Conservation (phyloP, 2,113 vertebrate species). For the Tyrannus savana region DNA sequence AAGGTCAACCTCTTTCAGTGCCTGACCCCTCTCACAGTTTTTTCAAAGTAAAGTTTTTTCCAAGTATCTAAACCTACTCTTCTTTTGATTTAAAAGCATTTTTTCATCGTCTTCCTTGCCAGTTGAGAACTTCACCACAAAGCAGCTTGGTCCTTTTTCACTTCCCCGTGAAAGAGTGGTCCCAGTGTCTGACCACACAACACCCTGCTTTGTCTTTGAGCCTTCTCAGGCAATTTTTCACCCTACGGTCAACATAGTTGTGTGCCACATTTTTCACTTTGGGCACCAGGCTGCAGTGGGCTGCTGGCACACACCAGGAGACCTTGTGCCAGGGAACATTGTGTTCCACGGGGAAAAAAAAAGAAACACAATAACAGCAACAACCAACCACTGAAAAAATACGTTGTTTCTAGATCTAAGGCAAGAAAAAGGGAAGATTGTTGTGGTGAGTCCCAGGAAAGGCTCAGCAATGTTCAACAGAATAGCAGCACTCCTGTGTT, state of each 20-base stretch:
- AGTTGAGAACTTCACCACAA: neutral
- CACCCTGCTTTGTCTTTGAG: neutral
- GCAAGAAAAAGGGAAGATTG: neutral
- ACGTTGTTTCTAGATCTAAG: neutral
- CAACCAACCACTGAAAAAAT: neutral
- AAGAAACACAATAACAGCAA: neutral
- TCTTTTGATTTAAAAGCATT: neutral
- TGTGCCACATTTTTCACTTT: neutral
- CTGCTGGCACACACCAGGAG: neutral
- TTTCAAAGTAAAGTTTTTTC: neutral
- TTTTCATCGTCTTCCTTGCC: neutral
- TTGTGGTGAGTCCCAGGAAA: neutral
- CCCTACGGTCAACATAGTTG: neutral
- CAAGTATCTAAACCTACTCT: neutral
- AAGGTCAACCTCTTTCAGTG: neutral
- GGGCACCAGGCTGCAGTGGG: neutral
- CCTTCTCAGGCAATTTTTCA: neutral
- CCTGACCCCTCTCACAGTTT: neutral
- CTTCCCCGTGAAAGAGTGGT: rapidly evolving
- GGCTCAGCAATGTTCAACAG: neutral
- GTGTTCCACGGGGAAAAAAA: neutral
- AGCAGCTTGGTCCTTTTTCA: neutral
- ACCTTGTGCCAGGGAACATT: neutral
- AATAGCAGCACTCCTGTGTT: neutral
- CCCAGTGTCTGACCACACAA: neutral